Base-by-base conservation (phyloP, 2,797 vertebrate species). In the Oreortyx pictus region DNA sequence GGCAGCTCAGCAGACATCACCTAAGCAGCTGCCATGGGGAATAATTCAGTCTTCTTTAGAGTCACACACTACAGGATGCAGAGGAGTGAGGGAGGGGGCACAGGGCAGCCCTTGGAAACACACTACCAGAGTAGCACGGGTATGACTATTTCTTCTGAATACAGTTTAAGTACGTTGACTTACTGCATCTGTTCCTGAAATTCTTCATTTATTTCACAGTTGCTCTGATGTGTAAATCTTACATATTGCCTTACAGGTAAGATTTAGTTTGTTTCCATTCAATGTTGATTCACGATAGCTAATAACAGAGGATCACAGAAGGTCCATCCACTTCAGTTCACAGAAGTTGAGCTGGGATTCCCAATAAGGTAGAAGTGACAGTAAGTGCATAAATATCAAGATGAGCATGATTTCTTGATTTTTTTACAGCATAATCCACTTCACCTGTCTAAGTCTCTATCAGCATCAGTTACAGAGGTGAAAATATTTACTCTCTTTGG, bases 401-500 rank as follows among this genome's bases (percentile, higher is more conserved):
- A 79, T 85, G 66, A 68, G 9, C 24, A 23, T 46, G 16, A 81
- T 92, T 91, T 94, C 47, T 83, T 68, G 23, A 81, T 92, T 91
- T 94, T 47, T 83, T 68, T 89, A 47, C 70, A 86, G 60, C 44
- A 87, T 43, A 83, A 85, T 74, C 89, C 88, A 85, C 39, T 92
- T 83, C 70, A 66, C 9, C 91, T 85, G 47, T 47, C 73, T 88
- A 50, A n/a, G 22, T 65, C 86, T 78, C 62, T 75, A 47, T 50
- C 6, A 2, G 70, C 14, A 60, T 93, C 44, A 41, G 66, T 90
- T 89, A 83, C 37, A 89, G 84, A 86, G 50, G 62, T 81, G 76
- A 89, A 92, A 94, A 91, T 92, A 89, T 89, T 95, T 93, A 72
- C 66, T 52, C 70, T 61, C 60, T 85, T 78, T 64, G 64, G 70